Percentiles rank a stretch among this genome's conserved stretches.
Evolutionary conservation across 2,888 invertebrate species (phyloP).

Genomic region (Ischnus inquisitorius): DNA sequence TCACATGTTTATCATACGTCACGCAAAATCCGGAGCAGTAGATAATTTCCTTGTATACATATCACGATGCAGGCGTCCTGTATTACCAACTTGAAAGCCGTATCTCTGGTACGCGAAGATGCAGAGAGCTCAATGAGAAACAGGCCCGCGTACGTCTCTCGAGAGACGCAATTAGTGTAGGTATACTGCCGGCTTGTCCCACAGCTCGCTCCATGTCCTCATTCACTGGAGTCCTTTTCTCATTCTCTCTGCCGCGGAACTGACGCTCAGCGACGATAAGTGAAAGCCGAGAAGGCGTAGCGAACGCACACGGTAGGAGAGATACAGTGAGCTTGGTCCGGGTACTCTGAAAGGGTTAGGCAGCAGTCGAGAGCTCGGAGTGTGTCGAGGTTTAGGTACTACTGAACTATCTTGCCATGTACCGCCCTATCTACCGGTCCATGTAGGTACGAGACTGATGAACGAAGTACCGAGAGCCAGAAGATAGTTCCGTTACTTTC

Average conservation of each 20-base stretch:
- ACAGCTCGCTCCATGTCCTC: conserved; percentile 1
- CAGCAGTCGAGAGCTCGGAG: not conserved
- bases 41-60: not conserved
- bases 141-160: conserved; percentile 41
- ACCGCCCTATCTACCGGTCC: not conserved
- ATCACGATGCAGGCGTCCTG: not conserved
- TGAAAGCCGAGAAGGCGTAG: conserved; percentile 47
- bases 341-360: not conserved
- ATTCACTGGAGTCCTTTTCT: conserved; percentile 26
- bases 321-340: not conserved
- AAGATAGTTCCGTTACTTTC: conserved; percentile 7
- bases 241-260: conserved; percentile 9
- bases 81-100: not conserved
- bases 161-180: conserved; percentile 61
- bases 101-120: conserved; percentile 27
- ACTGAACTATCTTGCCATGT: not conserved
- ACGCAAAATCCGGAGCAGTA: not conserved
- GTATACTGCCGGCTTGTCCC: conserved; percentile 56
- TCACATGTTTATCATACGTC: not conserved
- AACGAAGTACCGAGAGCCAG: not conserved
- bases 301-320: conserved; percentile 4
- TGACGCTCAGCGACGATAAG: conserved; percentile 32
- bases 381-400: conserved; percentile 2
- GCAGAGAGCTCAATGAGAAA: conserved; percentile 19
- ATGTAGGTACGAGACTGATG: not conserved